phyloP scores from a whole-genome alignment of 2,113 vertebrate species.

The Mandrillus leucophaeus region DNA sequence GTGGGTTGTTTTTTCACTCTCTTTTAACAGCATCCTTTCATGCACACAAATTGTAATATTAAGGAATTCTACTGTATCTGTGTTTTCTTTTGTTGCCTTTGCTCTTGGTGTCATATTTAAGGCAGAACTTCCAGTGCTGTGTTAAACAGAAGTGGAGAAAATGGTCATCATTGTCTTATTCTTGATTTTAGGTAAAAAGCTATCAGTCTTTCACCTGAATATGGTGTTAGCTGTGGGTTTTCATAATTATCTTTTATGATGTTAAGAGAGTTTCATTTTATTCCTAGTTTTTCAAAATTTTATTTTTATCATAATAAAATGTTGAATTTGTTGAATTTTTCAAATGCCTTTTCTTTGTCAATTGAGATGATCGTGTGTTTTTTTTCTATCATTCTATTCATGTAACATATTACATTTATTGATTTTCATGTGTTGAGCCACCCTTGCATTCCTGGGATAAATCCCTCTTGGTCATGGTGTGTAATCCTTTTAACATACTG shows the following conservation, averaged over 20 bases:
- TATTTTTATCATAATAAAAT: background rate
- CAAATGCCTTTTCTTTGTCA: background rate
- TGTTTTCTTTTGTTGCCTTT: background rate
- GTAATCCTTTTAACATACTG: background rate
- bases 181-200: background rate
- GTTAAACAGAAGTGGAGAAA: background rate
- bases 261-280: constrained; percentile 21
- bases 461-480: background rate
- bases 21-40: background rate
- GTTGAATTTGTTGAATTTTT: background rate
- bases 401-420: background rate
- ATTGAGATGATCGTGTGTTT: background rate
- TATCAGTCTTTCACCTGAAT: background rate
- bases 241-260: background rate
- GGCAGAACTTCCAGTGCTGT: background rate
- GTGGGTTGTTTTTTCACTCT: background rate
- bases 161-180: background rate
- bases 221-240: background rate
- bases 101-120: background rate
- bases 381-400: background rate
- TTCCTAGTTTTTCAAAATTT: background rate
- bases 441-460: background rate
- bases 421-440: background rate
- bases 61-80: background rate
- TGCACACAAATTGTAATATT: background rate